Evolutionary conservation across 2,797 vertebrate genomes (phyloP), one percentile per base, ranked within the genome.

Genomic region (Sphenopsis melanotis): DNA sequence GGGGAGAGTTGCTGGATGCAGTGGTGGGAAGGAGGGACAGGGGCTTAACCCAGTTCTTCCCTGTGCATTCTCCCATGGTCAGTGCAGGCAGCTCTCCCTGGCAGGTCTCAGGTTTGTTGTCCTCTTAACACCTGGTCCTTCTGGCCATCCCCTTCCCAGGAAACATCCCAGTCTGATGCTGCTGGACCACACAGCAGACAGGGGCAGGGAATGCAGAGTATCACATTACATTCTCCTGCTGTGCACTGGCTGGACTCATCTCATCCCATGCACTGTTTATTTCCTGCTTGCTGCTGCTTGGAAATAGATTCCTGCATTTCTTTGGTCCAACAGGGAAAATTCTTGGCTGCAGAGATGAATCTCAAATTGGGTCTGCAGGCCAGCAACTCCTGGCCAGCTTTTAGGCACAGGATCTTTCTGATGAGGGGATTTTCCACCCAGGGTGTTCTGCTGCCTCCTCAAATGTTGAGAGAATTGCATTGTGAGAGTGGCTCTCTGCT

Each of bases 291-390:
- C 81, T 95, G 70, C 91, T 94, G 82, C 84, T 91, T 95, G 87
- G 82, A 93, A 92, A 93, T 0, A 0, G 49, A 24, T 61, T 85
- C 42, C 29, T 78, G 65, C 61, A 63, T 92, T 92, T 92, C 89
- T 92, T 88, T 86, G 59, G 91, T 91, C 92, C 92, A 27, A 32
- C 6, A 32, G 69, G 63, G 63, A 42, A 56, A 83, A 88, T 83
- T 91, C 59, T 83, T 97, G 94, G 79, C 94, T 94, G 76, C 76
- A 75, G 47, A 89, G 72, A 70, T n/a, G 69, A 61, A 36, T 81
- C 89, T 89, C 0, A 0, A 92, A 81, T 95, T 49, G 10, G 41
- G 36, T 78, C 75, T 8, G 3, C 23, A 70, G 60, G 82, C 82
- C 87, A 92, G 76, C 76, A 76, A 39, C 30, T 21, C 26, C 55